phyloP scores from a whole-genome alignment of 1,140 invertebrate species.

The Holotrichia oblita region DNA sequence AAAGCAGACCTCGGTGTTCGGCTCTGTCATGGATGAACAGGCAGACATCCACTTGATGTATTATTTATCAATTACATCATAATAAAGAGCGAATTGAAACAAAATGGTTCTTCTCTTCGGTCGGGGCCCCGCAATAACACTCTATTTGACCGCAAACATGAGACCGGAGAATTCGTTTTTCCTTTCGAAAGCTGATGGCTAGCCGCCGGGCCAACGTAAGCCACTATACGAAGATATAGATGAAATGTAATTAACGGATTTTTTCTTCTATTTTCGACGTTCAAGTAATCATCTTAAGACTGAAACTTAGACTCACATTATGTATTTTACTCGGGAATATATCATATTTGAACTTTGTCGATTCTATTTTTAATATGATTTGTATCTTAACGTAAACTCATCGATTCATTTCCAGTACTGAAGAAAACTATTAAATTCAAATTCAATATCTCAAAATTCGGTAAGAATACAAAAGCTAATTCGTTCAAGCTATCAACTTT shows the following conservation, averaged over 20 bases:
- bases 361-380: no score
- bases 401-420: no score
- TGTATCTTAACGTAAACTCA: no score
- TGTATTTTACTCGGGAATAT: no score
- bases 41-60: slow-evolving; percentile 50
- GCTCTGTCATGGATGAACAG: slow-evolving; percentile 49
- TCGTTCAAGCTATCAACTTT: no score
- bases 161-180: slow-evolving; percentile 34
- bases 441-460: no score
- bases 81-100: slow-evolving; percentile 51
- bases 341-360: no score
- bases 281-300: background rate
- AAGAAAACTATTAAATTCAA: no score
- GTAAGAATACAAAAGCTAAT: no score
- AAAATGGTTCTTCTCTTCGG: slow-evolving; percentile 49
- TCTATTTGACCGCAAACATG: slow-evolving; percentile 27
- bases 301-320: no score
- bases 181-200: slow-evolving; percentile 26
- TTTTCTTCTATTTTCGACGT: slow-evolving; percentile 7
- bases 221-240: background rate
- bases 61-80: slow-evolving; percentile 56
- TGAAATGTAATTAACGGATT: slow-evolving; percentile 22
- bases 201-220: background rate
- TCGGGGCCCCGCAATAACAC: slow-evolving; percentile 22
- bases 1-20: slow-evolving; percentile 48